Evolutionary conservation across 1,140 invertebrate genomes (phyloP), one percentile per base, ranked within the genome.

Genomic region (Drosophila nigromelanica): DNA sequence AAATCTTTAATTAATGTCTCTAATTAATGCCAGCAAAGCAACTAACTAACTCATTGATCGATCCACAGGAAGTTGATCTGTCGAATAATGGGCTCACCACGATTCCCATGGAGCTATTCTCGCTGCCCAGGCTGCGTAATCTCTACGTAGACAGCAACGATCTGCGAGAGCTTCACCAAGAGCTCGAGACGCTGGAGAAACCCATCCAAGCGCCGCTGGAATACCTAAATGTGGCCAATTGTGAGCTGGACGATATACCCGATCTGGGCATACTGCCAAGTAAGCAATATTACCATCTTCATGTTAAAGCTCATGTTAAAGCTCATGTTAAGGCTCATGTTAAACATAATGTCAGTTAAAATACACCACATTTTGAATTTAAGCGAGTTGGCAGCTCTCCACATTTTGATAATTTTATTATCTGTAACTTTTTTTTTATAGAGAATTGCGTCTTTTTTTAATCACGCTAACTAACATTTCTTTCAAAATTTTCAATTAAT

Each of bases 81-180:
- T 93, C 94, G 7, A 93, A 92, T 73, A 94, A 94, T 89, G 93
- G 93, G 5, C 92, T 94, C n/a, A 80, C 92, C 14, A 92, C 93
- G 59, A 89, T 94, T 50, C 93, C 94, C 27, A 78, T 92, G 43
- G 90, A 92, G 24, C 90, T 95, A 55, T 94, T 94, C 37, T 92
- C 94, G 61, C 62, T 94, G 71, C 93, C 94, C 0, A 92, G 92
- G 3, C 80, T 95, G 68, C 92, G 93, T 73, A 94, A 94, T 77
- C 76, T 95, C 10, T 94, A 94, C 71, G 90, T 94, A 10, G 93
- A 92, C 58, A 93, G 93, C 48, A 94, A 95, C 82, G 92, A 92
- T 6, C 75, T 94, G 30, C 73, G 91, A n/a, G 90, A 93, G 18
- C 69, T 93, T 27, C 86, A 91, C 52, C 73, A 90, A 5, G 92